Evolutionary conservation across 2,888 invertebrate species (phyloP).

Genomic region (Chrysotoxum bicinctum): DNA sequence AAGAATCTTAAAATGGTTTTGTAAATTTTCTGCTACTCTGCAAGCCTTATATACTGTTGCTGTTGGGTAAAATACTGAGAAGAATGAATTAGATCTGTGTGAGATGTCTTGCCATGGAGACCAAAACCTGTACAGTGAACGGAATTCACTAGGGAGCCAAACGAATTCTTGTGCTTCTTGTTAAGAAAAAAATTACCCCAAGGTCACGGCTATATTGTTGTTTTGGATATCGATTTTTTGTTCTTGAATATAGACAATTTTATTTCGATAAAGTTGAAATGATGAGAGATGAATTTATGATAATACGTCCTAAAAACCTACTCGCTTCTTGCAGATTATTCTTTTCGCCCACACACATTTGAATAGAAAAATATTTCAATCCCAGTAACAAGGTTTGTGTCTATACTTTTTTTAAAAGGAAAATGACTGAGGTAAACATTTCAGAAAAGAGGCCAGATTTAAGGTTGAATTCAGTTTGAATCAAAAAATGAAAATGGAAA

Average conservation of each 20-base stretch:
- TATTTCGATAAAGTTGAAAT: neutral
- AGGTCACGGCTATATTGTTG: conserved; percentile 4
- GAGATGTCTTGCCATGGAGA: neutral
- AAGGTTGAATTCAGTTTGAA: too few species aligned
- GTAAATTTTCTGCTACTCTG: neutral
- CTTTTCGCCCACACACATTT: too few species aligned
- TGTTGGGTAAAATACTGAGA: neutral
- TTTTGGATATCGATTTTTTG: conserved; percentile 1
- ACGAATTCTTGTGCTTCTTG: neutral
- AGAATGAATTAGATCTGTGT: conserved; percentile 1
- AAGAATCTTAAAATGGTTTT: conserved; percentile 28
- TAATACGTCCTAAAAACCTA: neutral
- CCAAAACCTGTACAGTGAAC: neutral
- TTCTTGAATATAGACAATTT: neutral
- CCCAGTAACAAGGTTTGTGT: too few species aligned
- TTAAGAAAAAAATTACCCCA: neutral
- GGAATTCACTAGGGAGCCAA: neutral
- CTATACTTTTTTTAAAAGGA: too few species aligned
- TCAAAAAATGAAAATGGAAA: too few species aligned
- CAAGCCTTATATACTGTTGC: neutral
- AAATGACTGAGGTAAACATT: too few species aligned
- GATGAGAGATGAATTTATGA: neutral
- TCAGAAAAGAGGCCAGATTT: too few species aligned
- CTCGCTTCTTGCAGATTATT: neutral
- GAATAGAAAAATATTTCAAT: neutral